A percentile compares a stretch with the other conserved stretches of the same genome.
phyloP scores from a whole-genome alignment of 2,113 vertebrate species.

The Callithrix jacchus region DNA sequence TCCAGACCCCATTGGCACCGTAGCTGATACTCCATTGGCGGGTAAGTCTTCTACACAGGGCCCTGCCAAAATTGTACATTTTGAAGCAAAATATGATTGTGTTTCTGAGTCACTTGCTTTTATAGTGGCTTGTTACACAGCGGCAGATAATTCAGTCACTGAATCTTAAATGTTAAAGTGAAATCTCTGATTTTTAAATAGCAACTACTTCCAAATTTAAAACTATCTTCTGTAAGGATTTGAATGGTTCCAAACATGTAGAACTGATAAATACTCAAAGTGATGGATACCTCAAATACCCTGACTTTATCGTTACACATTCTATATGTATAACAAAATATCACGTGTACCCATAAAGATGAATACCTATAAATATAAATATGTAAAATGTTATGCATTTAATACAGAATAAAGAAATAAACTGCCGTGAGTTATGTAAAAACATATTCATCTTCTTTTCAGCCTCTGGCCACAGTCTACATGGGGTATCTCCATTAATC shows the following conservation, averaged over 20 bases:
- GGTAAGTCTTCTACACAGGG: background rate
- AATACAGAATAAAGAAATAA: background rate
- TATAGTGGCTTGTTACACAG: background rate
- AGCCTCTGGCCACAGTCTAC: background rate
- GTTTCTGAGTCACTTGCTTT: background rate
- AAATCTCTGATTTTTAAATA: background rate
- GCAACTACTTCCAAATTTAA: background rate
- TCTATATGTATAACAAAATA: background rate
- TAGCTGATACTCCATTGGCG: rapidly evolving
- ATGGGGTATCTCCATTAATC: background rate
- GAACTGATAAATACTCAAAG: background rate
- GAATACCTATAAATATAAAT: background rate
- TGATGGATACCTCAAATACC: background rate
- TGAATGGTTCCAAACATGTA: background rate
- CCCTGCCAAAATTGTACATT: background rate
- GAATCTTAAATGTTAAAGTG: background rate
- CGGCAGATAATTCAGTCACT: background rate
- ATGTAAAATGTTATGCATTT: background rate
- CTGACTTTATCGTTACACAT: background rate
- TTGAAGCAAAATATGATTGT: background rate
- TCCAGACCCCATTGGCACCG: no score
- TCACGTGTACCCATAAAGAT: background rate
- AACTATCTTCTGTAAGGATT: background rate
- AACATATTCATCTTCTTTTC: background rate
- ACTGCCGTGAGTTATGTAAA: background rate